Evolutionary conservation across 2,797 vertebrate genomes (phyloP), one percentile per base, ranked within the genome.

Genomic region (Lacerta bilineata): DNA sequence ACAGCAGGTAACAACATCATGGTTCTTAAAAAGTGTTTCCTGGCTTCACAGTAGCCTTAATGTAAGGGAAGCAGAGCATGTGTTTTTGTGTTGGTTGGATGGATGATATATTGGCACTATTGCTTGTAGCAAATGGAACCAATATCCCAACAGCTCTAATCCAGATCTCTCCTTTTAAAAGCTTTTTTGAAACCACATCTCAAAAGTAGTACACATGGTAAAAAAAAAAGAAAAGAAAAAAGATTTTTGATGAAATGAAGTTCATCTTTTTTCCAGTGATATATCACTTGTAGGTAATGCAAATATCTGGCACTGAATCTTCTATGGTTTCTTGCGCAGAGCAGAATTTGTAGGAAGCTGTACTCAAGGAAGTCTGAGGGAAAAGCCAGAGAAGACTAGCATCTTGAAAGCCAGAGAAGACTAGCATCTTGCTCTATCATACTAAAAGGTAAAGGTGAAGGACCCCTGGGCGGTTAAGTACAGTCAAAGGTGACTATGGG

Each of bases 121-220:
- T 9, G 15, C 66, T 79, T 46, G 66, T 6, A 46, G 66, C 8
- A 88, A 79, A 86, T 33, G 25, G 64, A 69, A 66, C 71, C 77
- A 82, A 71, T 29, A 74, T 83, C 84, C 59, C 39, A 66, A 29
- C 66, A 27, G 50, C 76, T 74, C 61, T 66, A 72, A 74, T 80
- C 85, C 81, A 84, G 82, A 66, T 78, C 41, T 33, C 55, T 72
- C 66, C 36, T 64, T 86, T 78, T 77, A 85, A 83, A 90, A 87
- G 82, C 72, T 77, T 83, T 88, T 83, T 61, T 77, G 75, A 84
- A 84, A 72, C 46, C 27, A 5, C 39, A 61, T 71, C 66, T 71
- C 20, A 61, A 41, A 77, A 18, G n/a, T 88, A 33, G 4, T 88
- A 50, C n/a, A 78, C 61, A 78, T 36, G 79, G 50, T 77, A 41